Evolutionary conservation across 2,113 vertebrate species (phyloP).

Genomic region (Antidorcas marsupialis): DNA sequence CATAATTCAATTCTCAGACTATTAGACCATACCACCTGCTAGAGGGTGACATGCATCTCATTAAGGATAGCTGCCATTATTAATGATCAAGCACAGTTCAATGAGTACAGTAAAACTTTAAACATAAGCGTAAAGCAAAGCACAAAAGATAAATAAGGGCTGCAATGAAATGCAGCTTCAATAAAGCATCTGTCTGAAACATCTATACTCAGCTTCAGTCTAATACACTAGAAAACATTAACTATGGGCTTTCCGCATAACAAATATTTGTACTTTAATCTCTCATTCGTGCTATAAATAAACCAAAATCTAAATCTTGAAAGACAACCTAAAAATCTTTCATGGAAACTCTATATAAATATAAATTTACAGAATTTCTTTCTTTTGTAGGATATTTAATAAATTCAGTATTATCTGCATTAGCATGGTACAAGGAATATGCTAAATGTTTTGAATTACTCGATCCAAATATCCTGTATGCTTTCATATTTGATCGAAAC

Average conservation of each 20-base stretch:
- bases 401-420: background rate
- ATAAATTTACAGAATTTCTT: background rate
- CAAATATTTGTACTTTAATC: constrained; percentile 21
- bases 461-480: constrained; percentile 33
- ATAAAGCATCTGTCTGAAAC: constrained; percentile 62
- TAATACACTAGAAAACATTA: constrained; percentile 47
- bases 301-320: constrained; percentile 23
- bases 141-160: constrained; percentile 66
- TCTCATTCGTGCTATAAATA: constrained; percentile 13
- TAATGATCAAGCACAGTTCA: constrained; percentile 72
- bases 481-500: constrained; percentile 2
- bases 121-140: constrained; percentile 70
- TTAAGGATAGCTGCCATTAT: constrained; percentile 70
- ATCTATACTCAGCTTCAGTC: constrained; percentile 53
- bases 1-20: constrained; percentile 59
- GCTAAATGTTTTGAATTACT: constrained; percentile 41
- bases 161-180: constrained; percentile 59
- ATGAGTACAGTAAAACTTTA: constrained; percentile 71
- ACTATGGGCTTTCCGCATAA: background rate
- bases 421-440: background rate
- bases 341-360: background rate
- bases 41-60: constrained; percentile 60
- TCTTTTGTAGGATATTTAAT: background rate
- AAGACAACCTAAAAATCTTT: constrained; percentile 7
- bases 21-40: constrained; percentile 64